These are phyloP conservation scores for Clistopyga incitator DNA, from an alignment of 2,888 invertebrate species.

Conservation along the genomic window DNA sequence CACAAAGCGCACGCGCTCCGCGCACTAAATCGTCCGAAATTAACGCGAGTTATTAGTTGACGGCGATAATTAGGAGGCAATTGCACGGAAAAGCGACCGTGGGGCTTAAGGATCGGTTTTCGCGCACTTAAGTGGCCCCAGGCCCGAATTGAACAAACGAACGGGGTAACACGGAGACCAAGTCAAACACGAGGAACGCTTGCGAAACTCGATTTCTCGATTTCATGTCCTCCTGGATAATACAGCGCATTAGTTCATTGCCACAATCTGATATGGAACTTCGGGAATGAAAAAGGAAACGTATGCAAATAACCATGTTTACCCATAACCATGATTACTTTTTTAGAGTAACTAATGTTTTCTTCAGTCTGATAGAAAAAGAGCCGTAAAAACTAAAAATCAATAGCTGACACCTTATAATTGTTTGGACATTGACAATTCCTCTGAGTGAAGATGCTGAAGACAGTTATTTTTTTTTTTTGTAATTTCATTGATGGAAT, in stretches of 20 bases:
- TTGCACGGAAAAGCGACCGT: constrained; percentile 81
- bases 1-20: constrained; percentile 69
- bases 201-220: constrained; percentile 56
- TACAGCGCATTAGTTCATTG: constrained; percentile 19
- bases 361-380: too few species aligned
- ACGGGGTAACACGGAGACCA: constrained; percentile 27
- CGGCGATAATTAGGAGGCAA: constrained; percentile 83
- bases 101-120: constrained; percentile 64
- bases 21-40: constrained; percentile 83
- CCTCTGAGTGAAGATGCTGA: too few species aligned
- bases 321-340: too few species aligned
- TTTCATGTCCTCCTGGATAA: constrained; percentile 6
- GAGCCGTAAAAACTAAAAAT: too few species aligned
- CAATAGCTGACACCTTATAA: too few species aligned
- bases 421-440: too few species aligned
- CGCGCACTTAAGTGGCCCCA: constrained; percentile 44
- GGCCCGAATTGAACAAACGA: constrained; percentile 49
- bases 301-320: constrained; percentile 28
- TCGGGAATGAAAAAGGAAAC: constrained; percentile 22
- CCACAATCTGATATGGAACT: constrained; percentile 55
- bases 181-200: constrained; percentile 28
- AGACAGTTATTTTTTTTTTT: constrained; percentile 52
- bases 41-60: constrained; percentile 84
- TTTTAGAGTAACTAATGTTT: too few species aligned
- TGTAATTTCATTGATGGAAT: constrained; percentile 54